Percentiles rank a stretch among this genome's conserved stretches.
phyloP scores from a whole-genome alignment of 2,113 vertebrate genomes.

The Anoura caudifer region DNA sequence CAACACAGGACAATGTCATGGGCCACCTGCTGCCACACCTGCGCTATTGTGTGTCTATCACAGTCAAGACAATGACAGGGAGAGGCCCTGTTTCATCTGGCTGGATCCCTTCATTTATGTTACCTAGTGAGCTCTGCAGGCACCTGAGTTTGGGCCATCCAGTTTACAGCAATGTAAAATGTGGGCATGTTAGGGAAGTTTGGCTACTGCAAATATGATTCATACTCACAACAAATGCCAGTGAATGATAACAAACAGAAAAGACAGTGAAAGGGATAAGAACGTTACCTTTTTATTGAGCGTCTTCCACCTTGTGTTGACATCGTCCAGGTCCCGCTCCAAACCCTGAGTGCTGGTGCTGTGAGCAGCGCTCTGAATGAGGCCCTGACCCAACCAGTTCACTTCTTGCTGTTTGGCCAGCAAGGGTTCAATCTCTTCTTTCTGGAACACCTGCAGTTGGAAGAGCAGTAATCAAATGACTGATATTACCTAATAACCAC shows the following conservation, averaged over 20 bases:
- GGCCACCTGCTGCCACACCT: not conserved
- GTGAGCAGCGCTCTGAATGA: slow-evolving; percentile 94
- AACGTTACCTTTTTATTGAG: slow-evolving; percentile 94
- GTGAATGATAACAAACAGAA: not conserved
- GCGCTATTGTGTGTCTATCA: not conserved
- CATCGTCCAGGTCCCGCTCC: slow-evolving; percentile 90
- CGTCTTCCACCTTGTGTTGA: slow-evolving; percentile 93
- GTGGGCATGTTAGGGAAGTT: not conserved
- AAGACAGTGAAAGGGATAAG: not conserved
- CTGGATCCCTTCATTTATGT: not conserved
- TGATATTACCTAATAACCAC: not conserved
- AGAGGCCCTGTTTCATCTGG: not conserved
- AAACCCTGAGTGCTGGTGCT: slow-evolving; percentile 87
- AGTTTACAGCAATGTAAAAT: not conserved
- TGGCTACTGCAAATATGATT: not conserved
- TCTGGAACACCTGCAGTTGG: slow-evolving; percentile 91
- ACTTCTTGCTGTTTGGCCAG: slow-evolving; percentile 92
- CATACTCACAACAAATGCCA: not conserved
- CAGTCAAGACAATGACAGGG: not conserved
- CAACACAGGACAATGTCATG: not conserved
- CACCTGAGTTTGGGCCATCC: not conserved
- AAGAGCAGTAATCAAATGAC: slow-evolving; percentile 50
- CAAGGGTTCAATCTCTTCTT: slow-evolving; percentile 94
- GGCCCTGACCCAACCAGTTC: slow-evolving; percentile 92
- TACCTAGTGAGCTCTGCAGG: not conserved